Conservation (phyloP, 2,888 invertebrate species). For the Priocnemis perturbator region DNA sequence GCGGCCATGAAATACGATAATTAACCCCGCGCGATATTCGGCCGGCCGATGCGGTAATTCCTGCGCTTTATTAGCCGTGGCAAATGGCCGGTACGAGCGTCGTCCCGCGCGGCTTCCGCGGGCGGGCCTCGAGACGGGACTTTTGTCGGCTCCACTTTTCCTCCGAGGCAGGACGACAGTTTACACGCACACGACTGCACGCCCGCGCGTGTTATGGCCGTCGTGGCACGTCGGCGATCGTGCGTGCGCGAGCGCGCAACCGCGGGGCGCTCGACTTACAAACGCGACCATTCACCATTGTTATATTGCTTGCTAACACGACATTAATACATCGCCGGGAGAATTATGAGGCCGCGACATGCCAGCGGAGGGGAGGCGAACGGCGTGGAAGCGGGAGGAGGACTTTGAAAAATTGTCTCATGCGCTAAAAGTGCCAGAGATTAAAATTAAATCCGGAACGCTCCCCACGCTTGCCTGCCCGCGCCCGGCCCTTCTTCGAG, state of each 20-base stretch:
- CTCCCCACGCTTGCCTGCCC: constrained; percentile 26
- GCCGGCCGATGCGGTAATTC: too few relatives aligned
- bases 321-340: constrained; percentile 67
- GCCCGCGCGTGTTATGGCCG: too few relatives aligned
- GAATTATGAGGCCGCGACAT: constrained; percentile 66
- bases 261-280: constrained; percentile 40
- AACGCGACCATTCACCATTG: constrained; percentile 59
- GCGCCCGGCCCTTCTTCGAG: constrained; percentile 15
- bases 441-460: constrained; percentile 64
- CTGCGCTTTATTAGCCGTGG: not conserved
- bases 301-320: constrained; percentile 70
- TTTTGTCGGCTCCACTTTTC: constrained; percentile 17
- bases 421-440: constrained; percentile 62
- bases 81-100: constrained; percentile 13
- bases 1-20: too few relatives aligned
- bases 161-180: constrained; percentile 17
- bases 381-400: constrained; percentile 15
- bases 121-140: constrained; percentile 5
- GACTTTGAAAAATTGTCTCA: constrained; percentile 66
- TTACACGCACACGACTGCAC: constrained; percentile 16
- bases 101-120: not conserved
- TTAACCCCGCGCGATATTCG: too few relatives aligned
- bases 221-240: too few relatives aligned
- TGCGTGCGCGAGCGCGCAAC: not conserved
- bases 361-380: constrained; percentile 38